Base-by-base conservation (phyloP, 2,113 vertebrate species). In the Paramisgurnus dabryanus region DNA sequence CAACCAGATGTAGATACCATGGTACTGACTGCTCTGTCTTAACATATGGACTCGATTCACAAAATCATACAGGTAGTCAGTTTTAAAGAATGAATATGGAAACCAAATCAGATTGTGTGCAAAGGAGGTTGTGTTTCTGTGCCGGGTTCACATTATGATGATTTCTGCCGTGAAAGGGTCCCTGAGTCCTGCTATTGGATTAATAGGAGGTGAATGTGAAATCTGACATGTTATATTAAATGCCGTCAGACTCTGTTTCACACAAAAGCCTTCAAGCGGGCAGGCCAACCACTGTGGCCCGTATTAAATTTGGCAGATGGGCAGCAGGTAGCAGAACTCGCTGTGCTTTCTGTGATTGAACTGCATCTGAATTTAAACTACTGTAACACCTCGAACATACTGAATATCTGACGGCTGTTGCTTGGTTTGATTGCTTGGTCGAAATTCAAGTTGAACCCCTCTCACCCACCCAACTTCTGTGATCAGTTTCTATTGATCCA, bases 241-340 rank as follows among this genome's bases (percentile, higher is more conserved):
- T 58, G 39, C 6, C 9, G 69, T n/a, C 50, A 72, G 34, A 18
- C 34, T 43, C n/a, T n/a, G 55, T 58, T 53, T 53, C 17, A 58
- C 39, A 22, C 11, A 74, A 60, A 45, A 61, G 71, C 55, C 39
- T 60, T 74, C n/a, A 45, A 2, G 2, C 40, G 13, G 69, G 1
- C 39, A 5, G 34, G 3, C 17, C 6, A 4, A 39, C 70, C 43
- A 40, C 70, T 60, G 71, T 61, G 71, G n/a, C 11, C 71, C 22
- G n/a, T 45, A 74, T 74, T 74, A 60, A 39, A 27, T 74, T 61
- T 60, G 57, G 55, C 12, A 5, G 8, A 11, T 40, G 13, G 55
- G 45, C 71, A 73, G 71, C 71, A 73, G 71, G 71, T 73, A 73
- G 40, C 55, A 60, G 17, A 73, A 60, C 55, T 60, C 41, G 57